Conservation (phyloP, 2,113 vertebrate genomes). For the Brienomyrus longianalis region DNA sequence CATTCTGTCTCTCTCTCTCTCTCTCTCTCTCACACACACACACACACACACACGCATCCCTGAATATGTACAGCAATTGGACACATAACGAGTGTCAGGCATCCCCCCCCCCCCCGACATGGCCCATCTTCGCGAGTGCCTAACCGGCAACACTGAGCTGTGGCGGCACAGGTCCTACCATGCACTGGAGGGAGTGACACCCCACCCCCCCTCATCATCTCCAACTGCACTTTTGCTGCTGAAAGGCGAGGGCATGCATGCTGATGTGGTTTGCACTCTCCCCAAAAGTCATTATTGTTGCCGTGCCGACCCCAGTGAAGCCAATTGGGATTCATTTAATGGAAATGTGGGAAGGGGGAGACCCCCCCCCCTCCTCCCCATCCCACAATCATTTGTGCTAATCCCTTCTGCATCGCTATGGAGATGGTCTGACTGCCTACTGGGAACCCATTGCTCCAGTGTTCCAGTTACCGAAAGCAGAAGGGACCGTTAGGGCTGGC, state of each 20-base stretch:
- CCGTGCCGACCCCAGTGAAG: conserved; percentile 44
- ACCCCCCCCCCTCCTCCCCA: not conserved
- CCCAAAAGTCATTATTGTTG: conserved; percentile 59
- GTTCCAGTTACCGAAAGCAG: conserved; percentile 16
- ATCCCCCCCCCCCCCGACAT: not conserved
- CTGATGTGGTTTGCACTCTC: conserved; percentile 57
- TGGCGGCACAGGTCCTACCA: not conserved
- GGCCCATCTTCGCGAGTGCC: not conserved
- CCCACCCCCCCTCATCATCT: not conserved
- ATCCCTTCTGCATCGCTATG: conserved; percentile 27
- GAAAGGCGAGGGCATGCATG: conserved; percentile 55
- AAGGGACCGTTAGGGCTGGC: not conserved
- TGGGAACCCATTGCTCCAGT: conserved; percentile 14
- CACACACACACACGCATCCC: not conserved
- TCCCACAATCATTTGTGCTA: conserved; percentile 17
- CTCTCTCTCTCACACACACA: not conserved
- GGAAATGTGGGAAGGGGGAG: conserved; percentile 40
- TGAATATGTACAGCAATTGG: not conserved
- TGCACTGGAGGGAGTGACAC: not conserved
- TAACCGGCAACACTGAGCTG: not conserved
- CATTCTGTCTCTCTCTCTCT: not conserved
- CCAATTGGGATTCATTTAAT: conserved; percentile 53
- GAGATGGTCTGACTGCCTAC: conserved; percentile 22
- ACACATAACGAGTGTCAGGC: not conserved
- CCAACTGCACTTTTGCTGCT: conserved; percentile 29